A percentile compares a stretch with the other conserved stretches of the same genome.
These are phyloP conservation scores for Zophobas atratus DNA, from an alignment of 1,140 invertebrate genomes.

Conservation along the genomic window DNA sequence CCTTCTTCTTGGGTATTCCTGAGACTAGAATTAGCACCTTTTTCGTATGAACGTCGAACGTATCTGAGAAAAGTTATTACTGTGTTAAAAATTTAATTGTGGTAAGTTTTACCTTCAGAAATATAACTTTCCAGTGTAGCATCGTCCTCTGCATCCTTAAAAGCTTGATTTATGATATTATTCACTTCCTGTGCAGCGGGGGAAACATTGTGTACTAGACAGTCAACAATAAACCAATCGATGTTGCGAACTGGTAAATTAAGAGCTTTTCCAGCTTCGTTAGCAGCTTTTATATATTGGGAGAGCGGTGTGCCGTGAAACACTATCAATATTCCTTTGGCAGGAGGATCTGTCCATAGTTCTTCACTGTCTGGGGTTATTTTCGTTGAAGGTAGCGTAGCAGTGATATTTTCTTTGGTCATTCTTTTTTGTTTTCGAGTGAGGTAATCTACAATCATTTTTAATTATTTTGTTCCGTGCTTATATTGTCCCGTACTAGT, in stretches of 20 bases:
- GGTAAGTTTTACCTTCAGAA: conserved; percentile 38
- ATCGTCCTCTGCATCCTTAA: conserved; percentile 29
- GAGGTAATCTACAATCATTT: conserved; percentile 11
- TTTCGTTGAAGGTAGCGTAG: not conserved
- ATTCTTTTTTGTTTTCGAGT: not conserved
- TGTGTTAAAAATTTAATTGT: no score
- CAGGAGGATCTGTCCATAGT: conserved; percentile 9
- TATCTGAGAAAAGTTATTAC: conserved; percentile 44
- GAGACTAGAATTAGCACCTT: conserved; percentile 48
- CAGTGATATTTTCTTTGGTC: not conserved
- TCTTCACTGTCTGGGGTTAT: not conserved
- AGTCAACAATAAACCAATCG: conserved; percentile 60
- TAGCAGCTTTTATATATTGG: conserved; percentile 58
- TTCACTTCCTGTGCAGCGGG: conserved; percentile 55
- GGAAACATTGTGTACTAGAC: conserved; percentile 48
- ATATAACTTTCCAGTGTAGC: not conserved
- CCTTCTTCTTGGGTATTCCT: conserved; percentile 26
- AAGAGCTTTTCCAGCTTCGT: conserved; percentile 54
- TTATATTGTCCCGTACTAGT: not conserved
- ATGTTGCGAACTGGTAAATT: conserved; percentile 54
- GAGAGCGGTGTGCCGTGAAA: conserved; percentile 62
- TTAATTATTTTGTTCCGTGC: not conserved
- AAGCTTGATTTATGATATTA: conserved; percentile 55
- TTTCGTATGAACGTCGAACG: conserved; percentile 53
- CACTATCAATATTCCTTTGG: conserved; percentile 59